Base-by-base conservation (phyloP, 1,140 invertebrate species). In the Drosophila prosaltans region DNA sequence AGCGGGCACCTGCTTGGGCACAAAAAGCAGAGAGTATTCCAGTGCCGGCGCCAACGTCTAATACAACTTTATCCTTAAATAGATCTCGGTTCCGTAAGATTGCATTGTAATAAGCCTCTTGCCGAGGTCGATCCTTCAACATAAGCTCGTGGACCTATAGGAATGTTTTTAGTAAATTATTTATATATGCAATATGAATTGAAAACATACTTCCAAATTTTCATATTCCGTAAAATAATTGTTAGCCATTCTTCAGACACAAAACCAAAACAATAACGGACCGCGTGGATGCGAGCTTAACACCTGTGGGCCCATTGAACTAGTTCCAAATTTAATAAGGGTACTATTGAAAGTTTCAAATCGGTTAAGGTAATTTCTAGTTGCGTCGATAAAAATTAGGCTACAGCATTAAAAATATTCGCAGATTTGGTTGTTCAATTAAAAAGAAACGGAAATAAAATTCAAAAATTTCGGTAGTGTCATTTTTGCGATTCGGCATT, bases 11-110 rank as follows among this genome's bases (percentile, higher is more conserved):
- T 65, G 98, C 98, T 93, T 97, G 96, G 3, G 97, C 97, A 81
- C 96, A 97, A 93, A 98, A 98, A 94, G 99, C 96, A 21, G 98
- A 99, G 8, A 99, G 93, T 85, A 99, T 99, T 30, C 96, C 98
- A 36, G 98, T 99, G 1, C 99, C 99, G 92, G 98, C 98, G 11
- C 99, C 99, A 62, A 99, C 96, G 94, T 99, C 99, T 81, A 99
- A 93, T 16, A 99, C 96, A 43, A 95, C 93, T 94, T 98, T 98
- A 58, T 95, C 95, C 90, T 94, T 93, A 71, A 96, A 95, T 65
- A 93, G 91, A 1, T 91, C 77, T 73, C 92, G 93, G 78, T 98
- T 98, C 45, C 95, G 94, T 39, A 95, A 93, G 84, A 99, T 97
- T 0, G 97, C 97, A 84, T 97, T 95, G 77, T 95, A 94, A 91